Evolutionary conservation across 2,888 invertebrate genomes (phyloP), one percentile per base, ranked within the genome.

Genomic region (Pimpla rufipes): DNA sequence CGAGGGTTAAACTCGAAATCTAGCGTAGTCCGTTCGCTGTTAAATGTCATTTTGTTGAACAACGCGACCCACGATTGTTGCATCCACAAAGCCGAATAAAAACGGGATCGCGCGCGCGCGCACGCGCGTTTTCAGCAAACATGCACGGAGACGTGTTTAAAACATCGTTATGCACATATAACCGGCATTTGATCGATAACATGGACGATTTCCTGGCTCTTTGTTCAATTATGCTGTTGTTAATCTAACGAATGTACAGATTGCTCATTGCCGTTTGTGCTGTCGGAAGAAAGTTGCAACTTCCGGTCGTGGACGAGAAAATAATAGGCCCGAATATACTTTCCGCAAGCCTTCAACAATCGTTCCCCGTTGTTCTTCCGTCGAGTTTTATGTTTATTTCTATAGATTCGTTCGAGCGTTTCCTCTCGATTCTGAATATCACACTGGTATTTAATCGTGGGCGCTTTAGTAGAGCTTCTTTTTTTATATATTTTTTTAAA

Each of bases 11-110:
- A 76, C 84, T 83, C 42, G 83, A 89, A 87, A 89, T 86, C 87
- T 84, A 83, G 84, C 78, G 52, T 86, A 88, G 87, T 88, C 89
- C 88, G 88, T 86, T 90, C 87, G 85, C 85, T 85, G 76, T 67
- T 40, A 37, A 74, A 55, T 62, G 35, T 55, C 40, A 13, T 13
- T 52, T 67, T 50, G n/a, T 45, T 52, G 40, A 52, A 29, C 50
- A 50, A 67, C 42, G 3, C 57, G 59, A 70, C 45, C 21, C 37
- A 66, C 42, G 59, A 64, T 42, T 68, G 35, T 10, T 23, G 21
- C 18, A 62, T 16, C 35, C 29, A 11, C 5, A 59, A 13, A n/a
- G 35, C 59, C n/a, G 35, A 37, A 35, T 35, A 35, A 59, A 59
- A 45, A 52, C 67, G 64, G 18, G 29, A n/a, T n/a, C n/a, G n/a